A percentile compares a stretch with the other conserved stretches of the same genome.
These are phyloP conservation scores for Eufriesea mexicana DNA, from an alignment of 1,140 invertebrate genomes.

Conservation along the genomic window DNA sequence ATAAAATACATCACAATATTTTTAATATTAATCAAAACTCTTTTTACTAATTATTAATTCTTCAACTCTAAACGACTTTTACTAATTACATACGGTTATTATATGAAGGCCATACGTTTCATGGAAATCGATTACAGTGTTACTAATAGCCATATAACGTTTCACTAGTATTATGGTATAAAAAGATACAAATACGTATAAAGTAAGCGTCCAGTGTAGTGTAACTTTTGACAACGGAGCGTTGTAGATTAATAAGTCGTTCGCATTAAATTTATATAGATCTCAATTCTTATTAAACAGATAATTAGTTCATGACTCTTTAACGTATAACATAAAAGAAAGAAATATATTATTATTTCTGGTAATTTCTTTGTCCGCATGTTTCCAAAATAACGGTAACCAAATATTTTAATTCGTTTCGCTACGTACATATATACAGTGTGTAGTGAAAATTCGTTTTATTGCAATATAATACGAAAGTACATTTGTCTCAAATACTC, in stretches of 20 bases:
- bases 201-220: not conserved
- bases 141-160: not conserved
- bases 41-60: not conserved
- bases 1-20: slow-evolving; percentile 46
- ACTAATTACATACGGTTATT: not conserved
- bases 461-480: not conserved
- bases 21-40: slow-evolving; percentile 9
- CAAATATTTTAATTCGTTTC: not conserved
- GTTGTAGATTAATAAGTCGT: not conserved
- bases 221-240: not conserved
- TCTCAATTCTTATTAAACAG: not conserved
- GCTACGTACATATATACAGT: slow-evolving; percentile 23
- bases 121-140: not conserved
- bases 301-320: not conserved
- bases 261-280: not conserved
- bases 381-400: not conserved
- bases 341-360: not conserved
- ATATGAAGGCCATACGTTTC: not conserved
- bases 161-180: slow-evolving; percentile 12
- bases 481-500: not conserved
- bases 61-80: not conserved
- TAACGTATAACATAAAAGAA: too few relatives aligned
- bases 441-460: not conserved
- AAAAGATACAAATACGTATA: slow-evolving; percentile 41
- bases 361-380: not conserved